A percentile compares a stretch with the other conserved stretches of the same genome.
Evolutionary conservation across 2,113 vertebrate genomes (phyloP).

Genomic region (Podarcis raffonei): DNA sequence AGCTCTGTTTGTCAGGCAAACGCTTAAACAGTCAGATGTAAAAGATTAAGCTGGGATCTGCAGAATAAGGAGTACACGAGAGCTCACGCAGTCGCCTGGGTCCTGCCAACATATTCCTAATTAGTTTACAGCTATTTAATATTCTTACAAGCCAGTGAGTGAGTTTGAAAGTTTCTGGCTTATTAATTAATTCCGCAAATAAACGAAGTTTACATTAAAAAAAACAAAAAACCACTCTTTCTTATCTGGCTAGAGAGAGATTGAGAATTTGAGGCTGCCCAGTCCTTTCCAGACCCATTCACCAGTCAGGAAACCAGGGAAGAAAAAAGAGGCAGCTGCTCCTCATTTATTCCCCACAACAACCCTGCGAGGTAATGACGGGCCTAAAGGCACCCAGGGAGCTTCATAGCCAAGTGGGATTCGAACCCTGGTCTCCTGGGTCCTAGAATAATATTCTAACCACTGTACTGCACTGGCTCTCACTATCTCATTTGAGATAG

Average conservation of each 20-base stretch:
- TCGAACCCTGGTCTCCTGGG: too few species aligned
- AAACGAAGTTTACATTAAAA: neutral
- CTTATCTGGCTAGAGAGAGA: neutral
- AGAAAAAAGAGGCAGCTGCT: neutral
- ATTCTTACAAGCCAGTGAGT: neutral
- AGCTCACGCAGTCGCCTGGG: neutral
- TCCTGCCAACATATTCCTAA: neutral
- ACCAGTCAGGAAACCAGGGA: neutral
- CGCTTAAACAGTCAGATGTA: neutral
- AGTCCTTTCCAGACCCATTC: neutral
- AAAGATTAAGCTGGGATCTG: neutral
- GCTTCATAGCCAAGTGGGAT: too few species aligned
- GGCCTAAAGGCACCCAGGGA: too few species aligned
- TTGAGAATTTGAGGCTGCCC: rapidly evolving
- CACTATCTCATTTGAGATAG: too few species aligned
- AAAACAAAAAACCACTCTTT: too few species aligned
- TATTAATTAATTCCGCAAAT: neutral
- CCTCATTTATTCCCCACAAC: too few species aligned
- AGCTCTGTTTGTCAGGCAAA: neutral
- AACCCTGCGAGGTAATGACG: too few species aligned
- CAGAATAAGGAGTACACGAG: neutral
- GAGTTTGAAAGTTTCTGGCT: neutral
- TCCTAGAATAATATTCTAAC: too few species aligned
- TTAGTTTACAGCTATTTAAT: neutral
- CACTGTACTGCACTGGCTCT: too few species aligned